Percentiles rank a stretch among this genome's conserved stretches.
Conservation (phyloP, 2,113 vertebrate genomes). For the Chiloscyllium plagiosum region DNA sequence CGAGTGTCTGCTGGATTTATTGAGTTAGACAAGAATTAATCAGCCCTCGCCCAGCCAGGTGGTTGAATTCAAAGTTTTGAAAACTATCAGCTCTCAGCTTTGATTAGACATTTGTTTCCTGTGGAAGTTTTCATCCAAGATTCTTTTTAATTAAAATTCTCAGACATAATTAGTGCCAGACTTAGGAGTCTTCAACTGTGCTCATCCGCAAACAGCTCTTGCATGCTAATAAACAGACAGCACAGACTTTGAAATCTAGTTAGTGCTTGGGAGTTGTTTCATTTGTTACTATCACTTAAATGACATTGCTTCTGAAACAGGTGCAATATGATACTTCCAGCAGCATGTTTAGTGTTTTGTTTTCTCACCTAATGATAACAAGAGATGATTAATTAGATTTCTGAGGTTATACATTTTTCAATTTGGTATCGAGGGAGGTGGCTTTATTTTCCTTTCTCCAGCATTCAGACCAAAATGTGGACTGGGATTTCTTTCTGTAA, state of each 20-base stretch:
- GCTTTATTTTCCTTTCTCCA: background rate
- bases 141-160: conserved; percentile 27
- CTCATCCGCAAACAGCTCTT: conserved; percentile 7
- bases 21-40: background rate
- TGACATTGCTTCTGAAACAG: background rate
- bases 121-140: background rate
- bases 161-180: conserved; percentile 26
- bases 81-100: background rate
- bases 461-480: background rate
- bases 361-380: background rate
- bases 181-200: background rate
- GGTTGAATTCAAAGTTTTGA: background rate
- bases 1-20: background rate
- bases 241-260: background rate
- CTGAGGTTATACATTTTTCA: conserved; percentile 8
- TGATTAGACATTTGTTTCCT: background rate
- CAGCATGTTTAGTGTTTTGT: background rate
- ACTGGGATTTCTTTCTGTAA: background rate
- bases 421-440: background rate
- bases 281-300: conserved; percentile 19
- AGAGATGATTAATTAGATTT: conserved; percentile 11
- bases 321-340: background rate
- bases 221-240: background rate
- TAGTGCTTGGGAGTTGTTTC: background rate
- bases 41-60: background rate